Evolutionary conservation across 2,113 vertebrate species (phyloP), one percentile per base, ranked within the genome.

Genomic region (Siphamia tubifer): DNA sequence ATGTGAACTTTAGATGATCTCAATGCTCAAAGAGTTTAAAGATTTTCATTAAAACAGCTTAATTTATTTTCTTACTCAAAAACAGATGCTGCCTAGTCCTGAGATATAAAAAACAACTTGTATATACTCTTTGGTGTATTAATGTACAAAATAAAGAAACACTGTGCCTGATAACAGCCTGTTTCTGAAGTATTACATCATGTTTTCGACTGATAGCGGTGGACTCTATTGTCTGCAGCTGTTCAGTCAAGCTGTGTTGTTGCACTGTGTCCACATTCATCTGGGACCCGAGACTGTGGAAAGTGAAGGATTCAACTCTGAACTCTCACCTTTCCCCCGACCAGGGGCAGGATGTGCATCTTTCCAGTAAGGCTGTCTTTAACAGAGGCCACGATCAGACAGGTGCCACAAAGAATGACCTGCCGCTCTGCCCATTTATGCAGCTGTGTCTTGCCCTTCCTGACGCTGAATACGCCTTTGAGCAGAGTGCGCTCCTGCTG

Each of bases 341-440:
- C 91, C 30, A 99, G 93, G 73, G 97, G 96, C 77, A 99, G 90
- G 79, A 98, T 95, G 86, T 99, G 96, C 96, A 98, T 94, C 92
- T 98, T 99, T 68, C 97, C 97, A 0, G 93, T 91, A 8, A 96
- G 93, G 87, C 96, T 94, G 23, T 99, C 97, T 85, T 98, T 98
- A 79, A 97, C 94, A 0, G 96, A 99, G 81, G 96, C 96, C 87
- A 99, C 96, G 2, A 97, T 94, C 58, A 98, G 94, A 83, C 95
- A 97, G 1, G 97, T 99, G 28, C 97, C 97, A 52, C 97, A 99
- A 66, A 99, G 95, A 38, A 96, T 93, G 39, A 99, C 96, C 17
- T 95, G 91, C 42, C 96, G 94, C 84, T 99, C 97, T 0, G 96
- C 94, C 97, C 97, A 99, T 87, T 99, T 99, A 90, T 99, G 96